These are phyloP conservation scores for Sus scrofa DNA, from an alignment of 2,113 vertebrate species.

Conservation along the genomic window T2T-Sscrofa CM000819.6:3304501-3305000, in stretches of 20 bases:
- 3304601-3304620: accelerated
- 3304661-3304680: too few relatives aligned
- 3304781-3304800: too few relatives aligned
- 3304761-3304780: too few relatives aligned
- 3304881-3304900: background rate
- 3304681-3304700: too few relatives aligned
- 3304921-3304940: background rate
- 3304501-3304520: background rate
- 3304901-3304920: background rate
- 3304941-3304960: accelerated
- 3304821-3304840: too few relatives aligned
- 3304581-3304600: accelerated
- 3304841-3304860: accelerated
- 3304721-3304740: too few relatives aligned
- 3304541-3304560: background rate
- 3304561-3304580: background rate
- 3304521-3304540: background rate
- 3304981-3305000: background rate
- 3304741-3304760: too few relatives aligned
- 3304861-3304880: background rate
- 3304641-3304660: too few relatives aligned
- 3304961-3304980: background rate
- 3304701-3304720: too few relatives aligned
- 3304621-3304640: accelerated
- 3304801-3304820: too few relatives aligned